Evolutionary conservation across 2,888 invertebrate genomes (phyloP), one percentile per base, ranked within the genome.

Genomic region (Chironomus tentans): DNA sequence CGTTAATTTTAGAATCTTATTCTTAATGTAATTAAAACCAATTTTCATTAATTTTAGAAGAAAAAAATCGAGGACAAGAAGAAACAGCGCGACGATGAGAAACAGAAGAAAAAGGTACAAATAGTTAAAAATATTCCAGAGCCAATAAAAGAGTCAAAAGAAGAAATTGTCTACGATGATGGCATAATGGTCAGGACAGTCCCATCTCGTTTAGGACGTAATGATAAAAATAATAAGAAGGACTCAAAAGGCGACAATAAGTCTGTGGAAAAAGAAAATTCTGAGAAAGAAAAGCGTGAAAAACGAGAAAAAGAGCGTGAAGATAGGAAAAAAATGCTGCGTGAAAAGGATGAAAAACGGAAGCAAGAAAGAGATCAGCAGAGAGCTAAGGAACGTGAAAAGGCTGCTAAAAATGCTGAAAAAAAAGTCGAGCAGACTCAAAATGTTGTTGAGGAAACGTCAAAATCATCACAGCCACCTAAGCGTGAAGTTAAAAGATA

Each of bases 41-140:
- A 68, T 28, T 38, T 5, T 5, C 2, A 48, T 24, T n/a, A n/a
- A n/a, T 70, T 47, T 6, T 24, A 71, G 71, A 21, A 24, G n/a
- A 61, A 73, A 46, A 81, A 83, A 12, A 80, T 81, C 5, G 84
- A 84, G 5, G 84, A 84, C 68, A 82, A 82, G 68, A 81, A 82
- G 21, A 82, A 81, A 2, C 81, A 80, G 47, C 81, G 83, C 0
- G 84, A 84, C 6, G 83, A 82, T 80, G 82, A 86, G 80, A 77
- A 77, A 22, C 77, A 78, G 38, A 73, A 77, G 6, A 78, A 78
- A 47, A 78, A 77, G 71, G 74, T 75, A 18, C 76, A 77, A 77
- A 70, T 78, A 18, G 77, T 76, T 2, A 79, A 79, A 77, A 77
- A 50, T 13, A 77, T 78, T 56, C 79, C 78, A 46, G 70, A 77